Evolutionary conservation across 2,888 invertebrate genomes (phyloP).

Genomic region (Plusia festucae): DNA sequence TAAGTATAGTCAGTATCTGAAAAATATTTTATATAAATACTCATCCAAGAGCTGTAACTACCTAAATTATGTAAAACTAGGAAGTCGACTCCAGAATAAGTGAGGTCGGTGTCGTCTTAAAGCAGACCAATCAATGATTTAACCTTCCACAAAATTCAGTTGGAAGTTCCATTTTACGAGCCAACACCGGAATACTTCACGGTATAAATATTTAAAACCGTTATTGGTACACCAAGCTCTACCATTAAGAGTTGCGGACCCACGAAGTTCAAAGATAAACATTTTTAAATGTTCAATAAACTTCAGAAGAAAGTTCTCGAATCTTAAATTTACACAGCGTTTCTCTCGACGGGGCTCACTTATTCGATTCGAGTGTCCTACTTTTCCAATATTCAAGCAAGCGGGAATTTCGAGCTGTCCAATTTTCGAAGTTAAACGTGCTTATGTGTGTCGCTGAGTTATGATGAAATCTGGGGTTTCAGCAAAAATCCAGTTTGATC

Average conservation of each 20-base stretch:
- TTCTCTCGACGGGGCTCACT: slow-evolving; percentile 32
- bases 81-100: not conserved
- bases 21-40: no score
- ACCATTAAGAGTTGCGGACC: slow-evolving; percentile 15
- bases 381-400: slow-evolving; percentile 41
- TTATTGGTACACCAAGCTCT: slow-evolving; percentile 2
- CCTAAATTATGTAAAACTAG: not conserved
- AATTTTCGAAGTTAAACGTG: slow-evolving; percentile 46
- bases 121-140: slow-evolving; percentile 4
- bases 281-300: slow-evolving; percentile 45
- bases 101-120: not conserved
- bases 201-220: slow-evolving; percentile 4
- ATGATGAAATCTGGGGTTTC: not conserved
- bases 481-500: not conserved
- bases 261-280: slow-evolving; percentile 26
- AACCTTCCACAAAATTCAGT: not conserved
- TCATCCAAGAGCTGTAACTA: no score
- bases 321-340: slow-evolving; percentile 31
- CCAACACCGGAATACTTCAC: slow-evolving; percentile 2
- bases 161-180: slow-evolving; percentile 2
- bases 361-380: slow-evolving; percentile 53
- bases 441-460: slow-evolving; percentile 13
- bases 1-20: no score
- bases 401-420: slow-evolving; percentile 42
- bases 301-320: slow-evolving; percentile 24